A percentile compares a stretch with the other conserved stretches of the same genome.
Conservation (phyloP, 2,113 vertebrate genomes). For the Polypterus bichir region DNA sequence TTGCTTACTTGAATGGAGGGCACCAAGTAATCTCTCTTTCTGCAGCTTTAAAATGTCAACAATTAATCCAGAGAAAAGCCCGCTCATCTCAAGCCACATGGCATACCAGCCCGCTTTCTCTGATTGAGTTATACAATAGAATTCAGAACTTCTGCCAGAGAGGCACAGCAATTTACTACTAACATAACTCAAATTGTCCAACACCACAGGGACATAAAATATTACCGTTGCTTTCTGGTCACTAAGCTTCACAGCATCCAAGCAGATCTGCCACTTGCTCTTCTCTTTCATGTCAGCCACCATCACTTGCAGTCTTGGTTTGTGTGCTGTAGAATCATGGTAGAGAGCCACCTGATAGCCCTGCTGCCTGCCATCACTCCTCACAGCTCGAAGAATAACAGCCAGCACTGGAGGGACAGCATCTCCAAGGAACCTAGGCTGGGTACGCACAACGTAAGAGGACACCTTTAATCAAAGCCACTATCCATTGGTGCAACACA, state of each 20-base stretch:
- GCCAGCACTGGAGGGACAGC: constrained; percentile 22
- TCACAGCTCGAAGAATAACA: constrained; percentile 20
- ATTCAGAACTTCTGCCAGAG: too few relatives aligned
- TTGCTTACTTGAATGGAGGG: too few relatives aligned
- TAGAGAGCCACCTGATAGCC: constrained; percentile 30
- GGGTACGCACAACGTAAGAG: constrained; percentile 8
- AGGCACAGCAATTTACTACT: too few relatives aligned
- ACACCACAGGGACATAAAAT: neutral
- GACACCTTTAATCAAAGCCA: neutral
- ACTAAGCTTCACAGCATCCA: constrained; percentile 26
- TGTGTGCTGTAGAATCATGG: constrained; percentile 12
- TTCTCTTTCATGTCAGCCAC: constrained; percentile 32
- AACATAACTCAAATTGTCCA: too few relatives aligned
- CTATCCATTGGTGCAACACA: too few relatives aligned
- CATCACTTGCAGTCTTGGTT: constrained; percentile 27
- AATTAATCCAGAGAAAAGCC: too few relatives aligned
- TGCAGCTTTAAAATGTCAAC: too few relatives aligned
- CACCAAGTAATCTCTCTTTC: too few relatives aligned
- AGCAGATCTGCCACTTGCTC: constrained; percentile 36
- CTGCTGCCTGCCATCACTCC: constrained; percentile 18
- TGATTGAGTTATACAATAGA: too few relatives aligned
- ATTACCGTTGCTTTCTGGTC: constrained; percentile 33
- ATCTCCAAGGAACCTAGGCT: constrained; percentile 28
- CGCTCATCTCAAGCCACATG: too few relatives aligned
- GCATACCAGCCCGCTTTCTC: too few relatives aligned